Conservation (phyloP, 2,888 invertebrate genomes). For the Dasypolia templi region DNA sequence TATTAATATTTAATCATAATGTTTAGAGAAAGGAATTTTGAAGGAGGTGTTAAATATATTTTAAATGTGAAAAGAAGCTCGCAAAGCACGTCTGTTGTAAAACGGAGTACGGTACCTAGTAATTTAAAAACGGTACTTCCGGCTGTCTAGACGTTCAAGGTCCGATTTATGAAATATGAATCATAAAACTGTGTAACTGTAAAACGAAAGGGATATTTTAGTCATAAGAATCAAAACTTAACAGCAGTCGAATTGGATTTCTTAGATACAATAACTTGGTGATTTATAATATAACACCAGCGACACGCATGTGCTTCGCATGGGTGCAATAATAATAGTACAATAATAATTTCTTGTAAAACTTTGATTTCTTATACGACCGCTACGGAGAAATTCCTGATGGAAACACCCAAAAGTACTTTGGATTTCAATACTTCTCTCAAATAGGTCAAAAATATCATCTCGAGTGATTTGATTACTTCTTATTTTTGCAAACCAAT, state of each 20-base stretch:
- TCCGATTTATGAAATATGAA: constrained; percentile 14
- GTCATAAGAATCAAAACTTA: background rate
- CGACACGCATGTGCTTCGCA: background rate
- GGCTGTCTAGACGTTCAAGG: constrained; percentile 39
- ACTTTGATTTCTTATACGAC: too few species aligned
- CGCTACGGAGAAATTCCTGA: too few species aligned
- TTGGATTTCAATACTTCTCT: background rate
- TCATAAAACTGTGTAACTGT: constrained; percentile 12
- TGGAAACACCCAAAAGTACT: too few species aligned
- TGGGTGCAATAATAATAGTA: background rate
- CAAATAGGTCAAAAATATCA: background rate
- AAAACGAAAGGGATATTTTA: constrained; percentile 6
- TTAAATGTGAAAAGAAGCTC: background rate
- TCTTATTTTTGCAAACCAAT: background rate
- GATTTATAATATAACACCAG: background rate
- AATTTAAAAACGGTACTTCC: constrained; percentile 19
- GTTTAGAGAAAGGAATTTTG: background rate
- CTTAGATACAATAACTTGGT: background rate
- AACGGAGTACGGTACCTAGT: constrained; percentile 1
- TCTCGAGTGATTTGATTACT: background rate
- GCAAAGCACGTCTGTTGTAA: background rate
- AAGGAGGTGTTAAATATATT: background rate
- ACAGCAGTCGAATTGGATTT: background rate
- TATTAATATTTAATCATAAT: background rate
- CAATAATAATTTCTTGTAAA: too few species aligned